phyloP scores from a whole-genome alignment of 2,113 vertebrate genomes.

The Tautogolabrus adspersus region DNA sequence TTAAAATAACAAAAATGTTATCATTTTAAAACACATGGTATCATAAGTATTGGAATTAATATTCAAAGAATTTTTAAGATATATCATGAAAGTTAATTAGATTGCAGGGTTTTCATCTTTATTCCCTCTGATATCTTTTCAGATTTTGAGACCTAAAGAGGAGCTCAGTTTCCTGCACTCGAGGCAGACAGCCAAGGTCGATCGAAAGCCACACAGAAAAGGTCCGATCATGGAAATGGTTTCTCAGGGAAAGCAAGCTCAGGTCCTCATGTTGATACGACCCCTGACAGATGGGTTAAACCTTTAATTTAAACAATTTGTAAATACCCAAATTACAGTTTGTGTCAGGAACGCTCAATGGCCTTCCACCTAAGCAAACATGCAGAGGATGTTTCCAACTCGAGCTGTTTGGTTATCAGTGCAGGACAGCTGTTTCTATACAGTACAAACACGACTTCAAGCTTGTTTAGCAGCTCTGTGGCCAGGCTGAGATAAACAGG shows the following conservation, averaged over 20 bases:
- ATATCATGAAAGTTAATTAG: too few species aligned
- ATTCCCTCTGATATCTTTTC: too few species aligned
- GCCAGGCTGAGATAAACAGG: slow-evolving; percentile 64
- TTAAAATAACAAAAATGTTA: too few species aligned
- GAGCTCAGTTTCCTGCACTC: slow-evolving; percentile 11
- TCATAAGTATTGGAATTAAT: too few species aligned
- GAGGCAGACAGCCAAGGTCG: neutral
- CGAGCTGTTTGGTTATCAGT: slow-evolving; percentile 54
- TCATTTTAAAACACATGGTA: too few species aligned
- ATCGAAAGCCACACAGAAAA: slow-evolving; percentile 36
- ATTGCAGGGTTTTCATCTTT: too few species aligned
- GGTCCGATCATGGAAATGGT: slow-evolving; percentile 31
- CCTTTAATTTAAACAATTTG: slow-evolving; percentile 24
- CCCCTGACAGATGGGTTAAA: slow-evolving; percentile 21
- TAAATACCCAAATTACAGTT: slow-evolving; percentile 16
- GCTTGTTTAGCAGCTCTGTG: slow-evolving; percentile 53
- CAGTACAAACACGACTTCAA: slow-evolving; percentile 50
- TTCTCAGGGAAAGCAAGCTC: slow-evolving; percentile 7
- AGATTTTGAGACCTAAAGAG: neutral
- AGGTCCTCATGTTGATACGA: neutral
- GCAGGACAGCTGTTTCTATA: slow-evolving; percentile 44
- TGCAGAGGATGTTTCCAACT: slow-evolving; percentile 52
- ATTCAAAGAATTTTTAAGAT: too few species aligned
- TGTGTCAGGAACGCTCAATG: slow-evolving; percentile 2
- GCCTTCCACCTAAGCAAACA: slow-evolving; percentile 47